These are phyloP conservation scores for Toxotes chatareus DNA, from an alignment of 2,113 vertebrate species.

Conservation along the genomic window DNA sequence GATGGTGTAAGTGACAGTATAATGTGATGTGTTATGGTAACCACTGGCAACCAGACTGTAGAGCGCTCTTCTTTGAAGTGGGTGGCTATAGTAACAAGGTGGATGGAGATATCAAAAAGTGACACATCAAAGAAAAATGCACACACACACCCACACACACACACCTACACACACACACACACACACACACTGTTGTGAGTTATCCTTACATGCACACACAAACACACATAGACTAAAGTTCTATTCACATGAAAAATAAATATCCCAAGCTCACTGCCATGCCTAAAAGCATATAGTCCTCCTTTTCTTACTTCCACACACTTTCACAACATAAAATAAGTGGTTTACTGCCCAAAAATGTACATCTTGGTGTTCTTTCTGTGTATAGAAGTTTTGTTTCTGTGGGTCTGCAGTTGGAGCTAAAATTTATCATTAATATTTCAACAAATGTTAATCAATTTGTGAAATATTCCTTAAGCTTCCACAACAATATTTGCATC, in stretches of 20 bases:
- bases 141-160: background rate
- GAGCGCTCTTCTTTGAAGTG: slow-evolving; percentile 58
- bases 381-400: background rate
- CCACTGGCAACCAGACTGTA: slow-evolving; percentile 51
- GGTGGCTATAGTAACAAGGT: slow-evolving; percentile 53
- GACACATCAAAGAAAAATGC: slow-evolving; percentile 51
- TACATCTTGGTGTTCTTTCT: background rate
- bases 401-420: background rate
- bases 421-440: background rate
- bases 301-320: background rate
- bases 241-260: background rate
- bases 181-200: too few relatives aligned
- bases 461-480: background rate
- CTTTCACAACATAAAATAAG: background rate
- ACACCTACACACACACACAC: background rate
- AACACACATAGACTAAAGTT: background rate
- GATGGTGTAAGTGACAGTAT: slow-evolving; percentile 44
- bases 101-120: slow-evolving; percentile 38
- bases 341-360: background rate
- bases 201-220: background rate
- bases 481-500: background rate
- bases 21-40: slow-evolving; percentile 48
- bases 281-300: background rate
- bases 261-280: background rate
- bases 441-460: background rate